Conservation (phyloP, 2,888 invertebrate species). For the Anagyrus pseudococci region DNA sequence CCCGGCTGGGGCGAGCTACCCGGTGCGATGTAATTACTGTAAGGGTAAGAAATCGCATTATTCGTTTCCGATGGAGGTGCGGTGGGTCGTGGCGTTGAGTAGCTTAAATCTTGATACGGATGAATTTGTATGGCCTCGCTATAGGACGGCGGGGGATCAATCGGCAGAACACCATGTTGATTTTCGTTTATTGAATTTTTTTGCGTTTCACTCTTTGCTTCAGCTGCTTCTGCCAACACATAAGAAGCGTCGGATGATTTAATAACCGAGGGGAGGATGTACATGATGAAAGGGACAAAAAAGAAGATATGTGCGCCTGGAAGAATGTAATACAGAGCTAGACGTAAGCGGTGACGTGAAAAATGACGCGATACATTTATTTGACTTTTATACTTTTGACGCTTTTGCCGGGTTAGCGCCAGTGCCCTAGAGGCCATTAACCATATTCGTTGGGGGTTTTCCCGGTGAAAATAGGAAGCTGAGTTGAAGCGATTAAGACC, state of each 20-base stretch:
- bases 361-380: not conserved
- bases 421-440: too few relatives aligned
- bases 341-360: too few relatives aligned
- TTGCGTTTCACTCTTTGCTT: not conserved
- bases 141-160: conserved; percentile 24
- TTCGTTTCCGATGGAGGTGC: not conserved
- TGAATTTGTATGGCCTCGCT: conserved; percentile 15
- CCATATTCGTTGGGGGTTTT: too few relatives aligned
- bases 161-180: not conserved
- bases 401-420: too few relatives aligned
- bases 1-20: not conserved
- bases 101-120: not conserved
- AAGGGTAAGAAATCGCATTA: not conserved
- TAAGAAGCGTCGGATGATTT: not conserved
- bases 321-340: too few relatives aligned
- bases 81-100: not conserved
- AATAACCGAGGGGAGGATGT: not conserved
- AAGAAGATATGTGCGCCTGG: too few relatives aligned
- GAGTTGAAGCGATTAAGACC: too few relatives aligned
- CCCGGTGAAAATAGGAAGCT: too few relatives aligned
- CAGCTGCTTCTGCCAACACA: not conserved
- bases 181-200: not conserved
- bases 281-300: not conserved
- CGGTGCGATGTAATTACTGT: not conserved
- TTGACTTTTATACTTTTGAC: too few relatives aligned